Percentiles rank a stretch among this genome's conserved stretches.
Conservation (phyloP, 2,888 invertebrate species). For the Trichogramma dendrolimi region DNA sequence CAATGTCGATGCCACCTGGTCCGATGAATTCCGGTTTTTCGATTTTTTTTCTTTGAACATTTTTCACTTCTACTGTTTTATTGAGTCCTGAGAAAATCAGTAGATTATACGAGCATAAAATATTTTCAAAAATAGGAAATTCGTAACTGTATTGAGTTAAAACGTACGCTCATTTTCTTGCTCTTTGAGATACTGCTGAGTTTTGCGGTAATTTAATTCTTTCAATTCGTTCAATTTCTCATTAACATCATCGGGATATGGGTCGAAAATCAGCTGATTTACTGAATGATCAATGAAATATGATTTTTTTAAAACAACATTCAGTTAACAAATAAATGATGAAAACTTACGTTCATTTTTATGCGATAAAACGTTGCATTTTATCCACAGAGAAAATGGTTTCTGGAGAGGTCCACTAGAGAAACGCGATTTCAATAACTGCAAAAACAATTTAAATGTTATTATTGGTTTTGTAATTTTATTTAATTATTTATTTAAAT, state of each 20-base stretch:
- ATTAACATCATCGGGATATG: constrained; percentile 39
- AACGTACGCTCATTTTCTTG: constrained; percentile 29
- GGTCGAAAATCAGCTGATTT: constrained; percentile 38
- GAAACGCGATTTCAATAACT: constrained; percentile 35
- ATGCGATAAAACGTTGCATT: constrained; percentile 31
- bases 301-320: not conserved
- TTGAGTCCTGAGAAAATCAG: constrained; percentile 9
- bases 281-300: constrained; percentile 22
- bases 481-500: not conserved
- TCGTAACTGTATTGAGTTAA: constrained; percentile 16
- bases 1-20: constrained; percentile 36
- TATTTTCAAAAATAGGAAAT: not conserved
- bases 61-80: constrained; percentile 13
- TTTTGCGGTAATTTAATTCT: constrained; percentile 32
- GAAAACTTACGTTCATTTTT: constrained; percentile 33
- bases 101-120: not conserved
- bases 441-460: not conserved
- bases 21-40: constrained; percentile 22
- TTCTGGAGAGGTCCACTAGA: constrained; percentile 33
- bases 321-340: not conserved
- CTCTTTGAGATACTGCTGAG: constrained; percentile 34
- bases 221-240: constrained; percentile 34
- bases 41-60: constrained; percentile 3
- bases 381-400: constrained; percentile 41
- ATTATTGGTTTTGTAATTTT: not conserved